Evolutionary conservation across 2,797 vertebrate species (phyloP).

Genomic region (Eulemur mongoz): DNA sequence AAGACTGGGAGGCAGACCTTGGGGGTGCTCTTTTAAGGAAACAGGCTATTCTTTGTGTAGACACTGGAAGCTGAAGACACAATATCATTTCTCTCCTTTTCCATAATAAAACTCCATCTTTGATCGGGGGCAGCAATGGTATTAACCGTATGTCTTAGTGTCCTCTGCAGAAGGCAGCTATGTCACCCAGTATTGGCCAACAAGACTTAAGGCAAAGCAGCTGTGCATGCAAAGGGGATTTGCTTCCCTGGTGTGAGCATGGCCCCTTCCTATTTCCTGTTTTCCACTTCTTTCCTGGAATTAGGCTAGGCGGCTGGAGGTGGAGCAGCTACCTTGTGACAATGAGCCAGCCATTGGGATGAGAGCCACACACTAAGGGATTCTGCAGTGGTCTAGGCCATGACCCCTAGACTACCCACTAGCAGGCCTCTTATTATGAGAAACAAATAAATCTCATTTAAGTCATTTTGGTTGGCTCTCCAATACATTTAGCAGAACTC

Average conservation of each 20-base stretch:
- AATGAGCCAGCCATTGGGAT: background rate
- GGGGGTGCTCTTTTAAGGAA: background rate
- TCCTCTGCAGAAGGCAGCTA: background rate
- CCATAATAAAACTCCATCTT: background rate
- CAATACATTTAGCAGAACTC: background rate
- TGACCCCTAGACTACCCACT: background rate
- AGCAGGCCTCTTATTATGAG: background rate
- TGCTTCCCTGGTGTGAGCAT: background rate
- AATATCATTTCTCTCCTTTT: background rate
- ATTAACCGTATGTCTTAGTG: background rate
- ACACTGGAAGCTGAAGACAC: background rate
- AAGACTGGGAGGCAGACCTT: background rate
- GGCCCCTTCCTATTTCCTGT: background rate
- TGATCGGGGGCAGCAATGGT: background rate
- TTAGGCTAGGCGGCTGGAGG: background rate
- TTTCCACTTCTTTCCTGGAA: background rate
- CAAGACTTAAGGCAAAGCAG: background rate
- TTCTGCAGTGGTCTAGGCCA: background rate
- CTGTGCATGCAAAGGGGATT: background rate
- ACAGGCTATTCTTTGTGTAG: background rate
- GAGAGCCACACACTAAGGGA: background rate
- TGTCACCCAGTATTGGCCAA: background rate
- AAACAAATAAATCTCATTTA: background rate
- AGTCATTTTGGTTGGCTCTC: background rate
- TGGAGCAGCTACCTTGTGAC: background rate